A percentile compares a stretch with the other conserved stretches of the same genome.
phyloP scores from a whole-genome alignment of 2,113 vertebrate genomes.

The Collichthys lucidus region DNA sequence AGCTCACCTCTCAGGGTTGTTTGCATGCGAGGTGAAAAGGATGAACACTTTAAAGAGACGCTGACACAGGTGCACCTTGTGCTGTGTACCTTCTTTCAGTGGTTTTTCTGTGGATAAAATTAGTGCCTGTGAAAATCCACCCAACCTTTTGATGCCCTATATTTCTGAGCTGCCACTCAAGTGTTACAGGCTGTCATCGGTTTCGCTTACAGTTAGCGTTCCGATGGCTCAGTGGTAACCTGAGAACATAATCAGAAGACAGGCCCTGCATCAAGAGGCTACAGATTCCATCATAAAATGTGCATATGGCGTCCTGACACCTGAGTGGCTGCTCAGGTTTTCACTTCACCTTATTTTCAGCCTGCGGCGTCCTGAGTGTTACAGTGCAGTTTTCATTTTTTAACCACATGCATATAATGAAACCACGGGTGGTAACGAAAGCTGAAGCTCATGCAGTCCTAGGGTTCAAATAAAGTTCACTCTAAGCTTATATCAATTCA shows the following conservation, averaged over 20 bases:
- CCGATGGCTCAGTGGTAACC: conserved; percentile 67
- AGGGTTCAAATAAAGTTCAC: conserved; percentile 1
- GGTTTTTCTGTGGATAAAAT: conserved; percentile 69
- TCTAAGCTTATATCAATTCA: not conserved
- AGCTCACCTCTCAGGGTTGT: conserved; percentile 49
- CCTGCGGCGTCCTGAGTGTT: not conserved
- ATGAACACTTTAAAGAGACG: conserved; percentile 16
- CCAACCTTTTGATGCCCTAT: conserved; percentile 51
- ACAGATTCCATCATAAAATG: conserved; percentile 67
- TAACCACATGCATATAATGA: not conserved
- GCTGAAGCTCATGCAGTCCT: no score
- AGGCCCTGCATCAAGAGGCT: conserved; percentile 34
- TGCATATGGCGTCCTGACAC: conserved; percentile 13
- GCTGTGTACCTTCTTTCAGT: conserved; percentile 21
- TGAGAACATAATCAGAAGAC: conserved; percentile 55
- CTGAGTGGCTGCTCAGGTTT: conserved; percentile 16
- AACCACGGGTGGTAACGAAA: not conserved
- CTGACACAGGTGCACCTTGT: conserved; percentile 36
- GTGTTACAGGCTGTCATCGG: conserved; percentile 76
- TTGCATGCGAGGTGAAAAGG: conserved; percentile 38
- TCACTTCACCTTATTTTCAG: conserved; percentile 8
- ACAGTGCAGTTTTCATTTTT: not conserved
- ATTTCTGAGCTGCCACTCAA: conserved; percentile 76
- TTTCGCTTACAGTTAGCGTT: conserved; percentile 80
- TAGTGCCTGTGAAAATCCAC: conserved; percentile 68